phyloP scores from a whole-genome alignment of 2,797 vertebrate genomes.

The Lacerta bilineata region DNA sequence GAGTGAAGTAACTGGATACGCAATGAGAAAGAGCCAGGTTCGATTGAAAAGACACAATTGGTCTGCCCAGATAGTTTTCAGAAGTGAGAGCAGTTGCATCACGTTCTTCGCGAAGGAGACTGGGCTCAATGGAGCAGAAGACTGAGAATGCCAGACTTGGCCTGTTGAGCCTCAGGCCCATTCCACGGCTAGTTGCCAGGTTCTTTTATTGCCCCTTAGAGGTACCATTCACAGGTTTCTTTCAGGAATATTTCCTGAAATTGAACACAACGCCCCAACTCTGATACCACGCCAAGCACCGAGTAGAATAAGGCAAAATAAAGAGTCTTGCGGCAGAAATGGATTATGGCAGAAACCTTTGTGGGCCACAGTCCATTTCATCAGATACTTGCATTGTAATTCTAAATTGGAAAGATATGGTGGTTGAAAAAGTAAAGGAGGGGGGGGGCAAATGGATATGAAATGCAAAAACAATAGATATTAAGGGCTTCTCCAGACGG shows the following conservation, averaged over 20 bases:
- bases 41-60: background rate
- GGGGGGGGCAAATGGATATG: too few species aligned
- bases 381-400: too few species aligned
- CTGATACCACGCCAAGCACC: background rate
- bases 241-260: background rate
- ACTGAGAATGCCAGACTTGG: background rate
- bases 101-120: background rate
- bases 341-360: too few species aligned
- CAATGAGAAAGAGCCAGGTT: background rate
- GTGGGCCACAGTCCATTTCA: background rate
- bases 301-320: background rate
- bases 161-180: background rate
- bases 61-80: background rate
- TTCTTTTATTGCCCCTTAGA: background rate
- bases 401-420: too few species aligned
- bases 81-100: background rate
- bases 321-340: too few species aligned
- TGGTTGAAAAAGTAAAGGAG: too few species aligned
- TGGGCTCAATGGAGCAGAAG: background rate
- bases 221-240: background rate
- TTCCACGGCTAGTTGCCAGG: background rate
- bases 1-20: too few species aligned
- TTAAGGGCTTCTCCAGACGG: too few species aligned
- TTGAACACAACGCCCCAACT: background rate
- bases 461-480: too few species aligned